Base-by-base conservation (phyloP, 2,888 invertebrate species). In the Torymus tubicola region DNA sequence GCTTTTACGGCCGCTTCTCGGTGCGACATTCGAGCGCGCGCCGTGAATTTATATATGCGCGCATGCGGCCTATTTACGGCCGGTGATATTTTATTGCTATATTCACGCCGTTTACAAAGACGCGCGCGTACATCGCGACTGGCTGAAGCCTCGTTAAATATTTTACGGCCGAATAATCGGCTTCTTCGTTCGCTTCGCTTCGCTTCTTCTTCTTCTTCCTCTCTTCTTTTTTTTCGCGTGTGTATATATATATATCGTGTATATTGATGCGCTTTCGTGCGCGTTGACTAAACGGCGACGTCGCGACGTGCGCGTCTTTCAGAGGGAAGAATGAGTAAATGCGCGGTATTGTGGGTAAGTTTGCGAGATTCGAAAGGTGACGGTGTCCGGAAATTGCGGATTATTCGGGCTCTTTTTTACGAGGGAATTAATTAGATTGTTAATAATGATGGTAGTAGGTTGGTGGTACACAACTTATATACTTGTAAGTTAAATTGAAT, bases 51-150 rank as follows among this genome's bases (percentile, higher is more conserved):
- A 79, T 79, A 80, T 65, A 71, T 58, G 57, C 67, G 58, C 21
- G 2, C 21, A 21, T 21, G 77, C 78, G 80, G 76, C 80, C 81
- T 85, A 84, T 85, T 84, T 83, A 81, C 65, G 71, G 77, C 70
- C 78, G 67, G 61, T 65, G 80, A 83, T 85, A 88, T 88, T 89
- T 89, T 90, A 90, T 89, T 88, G 87, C 87, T 85, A 88, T 89
- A 89, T 88, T 89, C 88, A 85, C 87, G 86, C 84, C 86, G 86
- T 87, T 90, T 87, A 88, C 88, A 88, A 88, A 89, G 88, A 88
- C 85, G 84, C 83, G 81, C 80, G 82, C 14, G 50, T 21, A 57
- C n/a, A 18, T 55, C 11, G 12, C 16, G 67, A 42, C 53, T 42
- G 50, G 57, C 53, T 11, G 50, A 53, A 14, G 86, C 86, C 87